Percentiles rank a stretch among this genome's conserved stretches.
These are phyloP conservation scores for Sminthopsis crassicaudata DNA, from an alignment of 2,113 vertebrate genomes.

Conservation along the genomic window DNA sequence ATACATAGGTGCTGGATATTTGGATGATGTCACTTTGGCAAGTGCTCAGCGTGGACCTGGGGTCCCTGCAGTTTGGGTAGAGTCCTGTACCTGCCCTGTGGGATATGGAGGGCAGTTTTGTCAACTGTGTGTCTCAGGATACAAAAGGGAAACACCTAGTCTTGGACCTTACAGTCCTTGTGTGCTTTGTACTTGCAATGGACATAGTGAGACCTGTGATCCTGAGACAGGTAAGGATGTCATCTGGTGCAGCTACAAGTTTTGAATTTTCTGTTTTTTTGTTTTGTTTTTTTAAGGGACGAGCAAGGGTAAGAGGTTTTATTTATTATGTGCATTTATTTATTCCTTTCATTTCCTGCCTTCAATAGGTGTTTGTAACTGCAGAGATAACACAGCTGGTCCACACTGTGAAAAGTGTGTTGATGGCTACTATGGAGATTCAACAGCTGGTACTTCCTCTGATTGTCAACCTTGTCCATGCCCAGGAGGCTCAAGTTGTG, in stretches of 20 bases:
- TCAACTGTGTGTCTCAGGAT: constrained; percentile 91
- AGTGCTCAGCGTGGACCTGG: constrained; percentile 89
- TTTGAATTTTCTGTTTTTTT: background rate
- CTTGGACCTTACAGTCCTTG: constrained; percentile 92
- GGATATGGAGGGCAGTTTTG: constrained; percentile 96
- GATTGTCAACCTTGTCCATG: constrained; percentile 95
- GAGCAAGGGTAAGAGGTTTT: background rate
- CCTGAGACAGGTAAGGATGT: constrained; percentile 87
- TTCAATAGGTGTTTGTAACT: constrained; percentile 89
- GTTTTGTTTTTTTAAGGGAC: too few species aligned
- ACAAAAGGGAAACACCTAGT: constrained; percentile 87
- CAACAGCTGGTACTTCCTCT: constrained; percentile 83
- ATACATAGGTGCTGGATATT: constrained; percentile 90
- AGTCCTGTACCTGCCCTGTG: constrained; percentile 92
- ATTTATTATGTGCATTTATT: background rate
- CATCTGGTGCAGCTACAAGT: background rate
- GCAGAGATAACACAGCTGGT: constrained; percentile 92
- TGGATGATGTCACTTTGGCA: constrained; percentile 91
- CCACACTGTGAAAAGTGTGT: constrained; percentile 93
- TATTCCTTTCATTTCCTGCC: background rate
- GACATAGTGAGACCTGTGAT: constrained; percentile 93
- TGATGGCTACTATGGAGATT: constrained; percentile 95
- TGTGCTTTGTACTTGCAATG: constrained; percentile 92
- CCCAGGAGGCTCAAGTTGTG: constrained; percentile 91
- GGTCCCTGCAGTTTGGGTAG: constrained; percentile 91